Evolutionary conservation across 2,888 invertebrate species (phyloP), one percentile per base, ranked within the genome.

Genomic region (Drosophila affinis): DNA sequence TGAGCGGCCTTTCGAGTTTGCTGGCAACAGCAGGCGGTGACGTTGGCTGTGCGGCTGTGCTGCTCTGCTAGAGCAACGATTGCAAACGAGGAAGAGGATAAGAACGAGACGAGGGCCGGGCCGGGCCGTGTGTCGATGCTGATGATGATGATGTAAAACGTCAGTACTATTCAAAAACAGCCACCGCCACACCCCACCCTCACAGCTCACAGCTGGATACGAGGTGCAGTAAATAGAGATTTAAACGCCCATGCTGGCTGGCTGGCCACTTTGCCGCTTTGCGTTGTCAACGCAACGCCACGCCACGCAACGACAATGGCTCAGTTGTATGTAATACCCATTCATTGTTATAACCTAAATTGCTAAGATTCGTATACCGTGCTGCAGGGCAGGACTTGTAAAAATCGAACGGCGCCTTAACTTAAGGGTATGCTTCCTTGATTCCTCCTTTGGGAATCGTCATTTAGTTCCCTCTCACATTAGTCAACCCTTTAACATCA

Each of bases 161-260:
- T 77, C 72, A 72, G 63, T 32, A 44, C 56, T 56, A 56, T 67
- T 67, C 67, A 67, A 51, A 49, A 65, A 67, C 47, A 61, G 63
- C 71, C 58, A 54, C 48, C 53, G 44, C 46, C 53, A 51, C 54
- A 75, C 77, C 81, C 57, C 57, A 62, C 27, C 46, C 21, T 17
- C 59, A 24, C 49, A 47, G 24, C 51, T 34, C 68, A 51, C 75
- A 53, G 75, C 58, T 64, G 68, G 72, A 62, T 54, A 73, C 55
- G 79, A 83, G 89, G 89, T 89, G 89, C 77, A 86, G 77, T 89
- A 89, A 89, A 87, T 87, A 79, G 75, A 86, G 89, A 89, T 90
- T 90, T 90, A 85, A 85, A 78, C 89, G 89, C 90, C 89, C 70
- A 62, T 47, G 46, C 58, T 61, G 72, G 59, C 75, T 73, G 69